Evolutionary conservation across 2,797 vertebrate species (phyloP), one percentile per base, ranked within the genome.

Genomic region (Orestias chungarensis): DNA sequence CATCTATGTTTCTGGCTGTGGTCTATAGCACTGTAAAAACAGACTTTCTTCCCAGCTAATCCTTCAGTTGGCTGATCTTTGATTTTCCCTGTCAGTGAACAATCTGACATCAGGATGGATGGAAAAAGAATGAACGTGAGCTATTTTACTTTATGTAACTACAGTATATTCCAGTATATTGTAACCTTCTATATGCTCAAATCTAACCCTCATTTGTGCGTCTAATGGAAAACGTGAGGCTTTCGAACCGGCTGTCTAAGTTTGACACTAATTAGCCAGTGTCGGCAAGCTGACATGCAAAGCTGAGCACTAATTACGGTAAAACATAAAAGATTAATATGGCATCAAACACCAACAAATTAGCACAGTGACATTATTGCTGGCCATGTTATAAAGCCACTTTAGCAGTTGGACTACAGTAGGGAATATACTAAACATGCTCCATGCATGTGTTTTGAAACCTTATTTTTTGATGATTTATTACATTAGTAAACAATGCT

Each of bases 1-100:
- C 23, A 38, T 35, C 33, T 2, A 38, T 12, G 10, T n/a, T 61
- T 61, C 33, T 20, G 20, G 57, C 20, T 61, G 57, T 38, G 31
- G 33, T 35, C 20, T 14, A 20, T 35, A 38, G 57, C 5, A 10
- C 17, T 33, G 31, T 59, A 17, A 35, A 59, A 59, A 40, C 10
- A 52, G n/a, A 25, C 14, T 25, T 52, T 12, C 4, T 9, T 1
- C 25, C 49, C n/a, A 38, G 35, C 33, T 2, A n/a, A n/a, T 82
- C 80, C 80, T 66, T 62, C 64, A 12, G 38, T 66, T 79, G 76
- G 69, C 68, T 73, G 78, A 82, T 44, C 64, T 61, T 68, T 9
- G 15, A 20, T 33, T 27, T 40, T n/a, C 61, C 23, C 18, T 61
- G 66, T 66, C 64, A 64, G 52, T 31, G 29, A 49, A 55, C n/a